These are phyloP conservation scores for Microcebus murinus DNA, from an alignment of 2,113 vertebrate genomes.

Conservation along the genomic window DNA sequence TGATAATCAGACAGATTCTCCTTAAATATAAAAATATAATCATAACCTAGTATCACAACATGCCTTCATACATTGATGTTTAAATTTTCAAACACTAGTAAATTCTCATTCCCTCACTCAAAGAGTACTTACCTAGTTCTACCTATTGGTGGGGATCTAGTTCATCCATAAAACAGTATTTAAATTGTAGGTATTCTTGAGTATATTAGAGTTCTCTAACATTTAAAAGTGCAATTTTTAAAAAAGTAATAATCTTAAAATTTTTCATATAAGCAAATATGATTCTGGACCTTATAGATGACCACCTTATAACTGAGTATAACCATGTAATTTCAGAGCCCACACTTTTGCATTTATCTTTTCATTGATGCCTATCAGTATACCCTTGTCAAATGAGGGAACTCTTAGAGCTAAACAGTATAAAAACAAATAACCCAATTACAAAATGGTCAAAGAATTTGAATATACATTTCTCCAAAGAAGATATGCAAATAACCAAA, in stretches of 20 bases:
- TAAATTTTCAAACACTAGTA: slow-evolving; percentile 12
- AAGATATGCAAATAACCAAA: neutral
- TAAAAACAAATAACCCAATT: neutral
- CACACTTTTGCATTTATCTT: neutral
- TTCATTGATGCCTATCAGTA: neutral
- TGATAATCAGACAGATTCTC: neutral
- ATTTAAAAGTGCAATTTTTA: neutral
- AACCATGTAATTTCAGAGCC: neutral
- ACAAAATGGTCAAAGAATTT: neutral
- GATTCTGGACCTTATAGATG: neutral
- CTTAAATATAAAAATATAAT: neutral
- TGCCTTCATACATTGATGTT: neutral
- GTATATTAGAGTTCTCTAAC: neutral
- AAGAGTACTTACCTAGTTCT: neutral
- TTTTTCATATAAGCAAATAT: neutral
- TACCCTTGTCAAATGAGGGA: neutral
- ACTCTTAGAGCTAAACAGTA: neutral
- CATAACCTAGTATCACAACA: neutral
- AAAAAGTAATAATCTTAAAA: neutral
- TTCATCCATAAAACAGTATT: neutral
- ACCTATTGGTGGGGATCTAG: neutral
- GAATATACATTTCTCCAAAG: neutral
- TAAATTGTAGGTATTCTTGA: neutral
- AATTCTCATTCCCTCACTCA: neutral
- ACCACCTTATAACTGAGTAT: neutral